Base-by-base conservation (phyloP, 2,113 vertebrate genomes). In the Erinaceus europaeus region DNA sequence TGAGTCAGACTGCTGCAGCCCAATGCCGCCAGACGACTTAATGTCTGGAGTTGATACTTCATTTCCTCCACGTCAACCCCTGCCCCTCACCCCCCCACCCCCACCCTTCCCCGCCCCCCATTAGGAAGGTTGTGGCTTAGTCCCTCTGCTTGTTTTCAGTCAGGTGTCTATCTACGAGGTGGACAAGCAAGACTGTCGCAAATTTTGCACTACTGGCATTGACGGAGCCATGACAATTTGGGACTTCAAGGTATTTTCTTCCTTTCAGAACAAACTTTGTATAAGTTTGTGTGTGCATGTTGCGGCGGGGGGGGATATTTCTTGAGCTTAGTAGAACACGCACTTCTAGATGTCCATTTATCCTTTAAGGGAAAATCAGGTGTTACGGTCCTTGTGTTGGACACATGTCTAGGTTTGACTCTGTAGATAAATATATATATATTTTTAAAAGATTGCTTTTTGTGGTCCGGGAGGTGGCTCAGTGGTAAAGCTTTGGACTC, bases 211-310 rank as follows among this genome's bases (percentile, higher is more conserved):
- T 97, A 99, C 99, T 6, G 99, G 99, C 96, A 99, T 99, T 5
- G 99, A 99, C 86, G 99, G 99, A 96, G 99, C 99, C 48, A 99
- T 99, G 99, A 99, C 98, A 94, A 99, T 99, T 97, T 99, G 99
- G 99, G 99, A 99, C 96, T 99, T 99, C 91, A 99, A 99, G 98
- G 99, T 99, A 94, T 2, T 80, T 78, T 91, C 74, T 67, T 17
- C 27, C 57, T 76, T 67, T 74, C 13, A 36, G 18, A 86, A 50
- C 55, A 84, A 44, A 44, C 53, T 36, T 71, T 1, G 36, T 48
- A 5, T 62, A 59, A 73, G 9, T 15, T 48, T 48, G 46, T 15
- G n/a, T n/a, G n/a, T n/a, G n/a, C n/a, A n/a, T n/a, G n/a, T n/a
- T n/a, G n/a, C n/a, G n/a, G n/a, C n/a, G n/a, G n/a, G n/a, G n/a